These are phyloP conservation scores for Caretta caretta DNA, from an alignment of 2,113 vertebrate species.

Conservation along the genomic window DNA sequence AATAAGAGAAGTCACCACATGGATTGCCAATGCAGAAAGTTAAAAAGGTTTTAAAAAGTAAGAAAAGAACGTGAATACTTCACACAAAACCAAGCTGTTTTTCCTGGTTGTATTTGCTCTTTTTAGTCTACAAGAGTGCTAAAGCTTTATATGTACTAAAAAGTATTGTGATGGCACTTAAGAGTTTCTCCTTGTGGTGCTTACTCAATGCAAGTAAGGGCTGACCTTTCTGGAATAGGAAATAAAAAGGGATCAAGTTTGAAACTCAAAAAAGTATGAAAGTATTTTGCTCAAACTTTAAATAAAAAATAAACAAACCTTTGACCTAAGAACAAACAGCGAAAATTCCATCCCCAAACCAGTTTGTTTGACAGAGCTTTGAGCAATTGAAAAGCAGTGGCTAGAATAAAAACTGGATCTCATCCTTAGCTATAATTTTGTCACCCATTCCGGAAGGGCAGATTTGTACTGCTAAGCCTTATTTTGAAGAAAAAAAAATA, in stretches of 20 bases:
- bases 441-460: not conserved
- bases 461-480: not conserved
- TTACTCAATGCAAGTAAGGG: not conserved
- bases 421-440: not conserved
- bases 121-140: not conserved
- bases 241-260: not conserved
- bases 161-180: not conserved
- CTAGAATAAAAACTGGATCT: conserved; percentile 7
- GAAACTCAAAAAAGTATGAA: not conserved
- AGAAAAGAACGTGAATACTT: not conserved
- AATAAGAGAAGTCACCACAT: not conserved
- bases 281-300: not conserved
- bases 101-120: not conserved
- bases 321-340: not conserved
- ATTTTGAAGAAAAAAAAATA: conserved; percentile 20
- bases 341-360: not conserved
- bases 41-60: not conserved
- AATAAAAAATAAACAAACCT: not conserved
- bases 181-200: not conserved
- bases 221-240: not conserved
- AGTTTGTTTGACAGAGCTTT: not conserved
- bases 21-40: not conserved
- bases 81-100: not conserved
- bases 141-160: not conserved
- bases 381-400: conserved; percentile 3